These are phyloP conservation scores for Tauraco hartlaubi DNA, from an alignment of 2,797 vertebrate species.

Conservation along the genomic window DNA sequence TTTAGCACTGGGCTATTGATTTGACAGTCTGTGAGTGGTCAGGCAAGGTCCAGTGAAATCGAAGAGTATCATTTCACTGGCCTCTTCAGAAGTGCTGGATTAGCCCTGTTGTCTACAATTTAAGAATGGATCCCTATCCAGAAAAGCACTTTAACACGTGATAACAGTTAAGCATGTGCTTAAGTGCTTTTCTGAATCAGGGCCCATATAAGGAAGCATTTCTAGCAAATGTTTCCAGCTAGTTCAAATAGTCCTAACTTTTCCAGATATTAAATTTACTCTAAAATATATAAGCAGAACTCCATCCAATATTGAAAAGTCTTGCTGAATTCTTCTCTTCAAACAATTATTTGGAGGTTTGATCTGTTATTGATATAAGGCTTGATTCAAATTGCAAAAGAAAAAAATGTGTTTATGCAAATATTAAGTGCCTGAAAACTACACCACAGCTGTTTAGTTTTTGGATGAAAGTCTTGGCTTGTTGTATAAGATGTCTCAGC, in stretches of 20 bases:
- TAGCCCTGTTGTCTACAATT: constrained; percentile 3
- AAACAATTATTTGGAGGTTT: constrained; percentile 37
- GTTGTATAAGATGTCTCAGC: not conserved
- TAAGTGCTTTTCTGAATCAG: constrained; percentile 64
- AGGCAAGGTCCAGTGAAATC: not conserved
- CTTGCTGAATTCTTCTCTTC: not conserved
- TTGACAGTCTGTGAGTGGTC: not conserved
- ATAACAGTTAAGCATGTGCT: constrained; percentile 38
- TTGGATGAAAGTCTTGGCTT: constrained; percentile 60
- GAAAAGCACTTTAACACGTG: constrained; percentile 66
- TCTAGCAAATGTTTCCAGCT: constrained; percentile 9
- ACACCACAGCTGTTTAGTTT: constrained; percentile 61
- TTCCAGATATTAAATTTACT: not conserved
- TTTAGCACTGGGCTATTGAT: not conserved
- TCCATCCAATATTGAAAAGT: not conserved
- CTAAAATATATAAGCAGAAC: not conserved
- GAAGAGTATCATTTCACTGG: constrained; percentile 39
- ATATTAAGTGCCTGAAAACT: constrained; percentile 65
- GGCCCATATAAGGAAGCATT: constrained; percentile 27
- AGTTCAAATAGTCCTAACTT: not conserved
- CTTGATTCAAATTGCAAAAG: constrained; percentile 40
- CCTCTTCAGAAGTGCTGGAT: constrained; percentile 38
- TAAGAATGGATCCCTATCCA: constrained; percentile 47
- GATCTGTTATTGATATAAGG: constrained; percentile 35
- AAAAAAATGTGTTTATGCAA: constrained; percentile 66